Evolutionary conservation across 1,140 invertebrate species (phyloP).

Genomic region (Caenorhabditis briggsae): DNA sequence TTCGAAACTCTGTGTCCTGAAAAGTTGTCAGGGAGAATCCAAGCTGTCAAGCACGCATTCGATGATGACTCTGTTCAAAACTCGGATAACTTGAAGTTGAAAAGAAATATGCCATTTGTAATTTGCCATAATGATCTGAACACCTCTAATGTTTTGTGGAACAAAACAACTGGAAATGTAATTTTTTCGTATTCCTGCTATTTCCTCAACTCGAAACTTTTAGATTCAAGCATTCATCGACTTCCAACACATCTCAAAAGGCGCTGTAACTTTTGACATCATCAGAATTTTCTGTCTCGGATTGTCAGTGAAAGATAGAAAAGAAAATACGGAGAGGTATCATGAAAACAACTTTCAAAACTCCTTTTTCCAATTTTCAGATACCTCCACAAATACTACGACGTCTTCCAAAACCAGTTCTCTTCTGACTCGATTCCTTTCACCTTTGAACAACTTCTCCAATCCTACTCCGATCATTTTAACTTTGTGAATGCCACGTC

Average conservation of each 20-base stretch:
- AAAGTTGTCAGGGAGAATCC: slow-evolving; percentile 2
- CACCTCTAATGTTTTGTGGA: slow-evolving; percentile 30
- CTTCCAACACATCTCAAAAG: slow-evolving; percentile 24
- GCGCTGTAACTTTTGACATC: slow-evolving; percentile 7
- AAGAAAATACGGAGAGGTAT: not conserved
- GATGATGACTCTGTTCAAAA: slow-evolving; percentile 31
- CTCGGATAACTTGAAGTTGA: not conserved
- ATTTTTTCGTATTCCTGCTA: not conserved
- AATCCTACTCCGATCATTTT: slow-evolving; percentile 15
- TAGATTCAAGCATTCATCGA: slow-evolving; percentile 40
- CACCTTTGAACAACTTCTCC: not conserved
- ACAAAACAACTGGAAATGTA: not conserved
- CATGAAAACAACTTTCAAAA: not conserved
- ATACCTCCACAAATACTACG: slow-evolving; percentile 30
- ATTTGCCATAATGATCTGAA: slow-evolving; percentile 38
- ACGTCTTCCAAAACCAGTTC: not conserved
- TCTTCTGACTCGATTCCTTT: not conserved
- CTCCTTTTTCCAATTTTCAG: not conserved
- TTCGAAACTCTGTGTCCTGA: slow-evolving; percentile 4
- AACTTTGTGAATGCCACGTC: slow-evolving; percentile 25
- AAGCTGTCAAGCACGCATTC: slow-evolving; percentile 17
- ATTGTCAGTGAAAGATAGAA: slow-evolving; percentile 1
- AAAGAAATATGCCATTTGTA: slow-evolving; percentile 16
- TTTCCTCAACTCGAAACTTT: not conserved
- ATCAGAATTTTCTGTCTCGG: slow-evolving; percentile 1